A percentile compares a stretch with the other conserved stretches of the same genome.
Conservation (phyloP, 2,888 invertebrate genomes). For the Himalopsyche kuldschensis region DNA sequence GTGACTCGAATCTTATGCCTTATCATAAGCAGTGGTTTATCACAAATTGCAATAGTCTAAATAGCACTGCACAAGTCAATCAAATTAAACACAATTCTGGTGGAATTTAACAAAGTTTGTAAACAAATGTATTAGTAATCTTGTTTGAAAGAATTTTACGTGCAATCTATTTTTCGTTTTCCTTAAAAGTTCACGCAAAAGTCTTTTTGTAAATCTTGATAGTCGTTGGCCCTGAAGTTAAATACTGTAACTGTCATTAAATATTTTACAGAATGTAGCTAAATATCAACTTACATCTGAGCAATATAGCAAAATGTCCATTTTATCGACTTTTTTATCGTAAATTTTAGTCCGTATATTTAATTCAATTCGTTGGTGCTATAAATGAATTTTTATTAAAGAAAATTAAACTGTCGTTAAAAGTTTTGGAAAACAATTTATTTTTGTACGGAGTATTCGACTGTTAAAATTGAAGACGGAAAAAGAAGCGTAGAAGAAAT, state of each 20-base stretch:
- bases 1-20: not conserved
- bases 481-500: conserved; percentile 14
- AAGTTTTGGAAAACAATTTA: conserved; percentile 14
- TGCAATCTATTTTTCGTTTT: not conserved
- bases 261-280: conserved; percentile 26
- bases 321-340: conserved; percentile 15
- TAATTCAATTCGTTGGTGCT: conserved; percentile 37
- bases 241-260: not conserved
- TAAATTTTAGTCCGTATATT: conserved; percentile 24
- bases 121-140: not conserved
- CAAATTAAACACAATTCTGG: not conserved
- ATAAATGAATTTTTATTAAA: conserved; percentile 20
- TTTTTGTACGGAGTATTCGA: conserved; percentile 23
- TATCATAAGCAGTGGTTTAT: not conserved
- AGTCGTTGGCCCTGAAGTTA: not conserved
- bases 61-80: not conserved
- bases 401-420: conserved; percentile 6
- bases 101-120: not conserved
- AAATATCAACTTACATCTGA: conserved; percentile 10
- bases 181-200: too few relatives aligned
- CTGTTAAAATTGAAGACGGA: conserved; percentile 3
- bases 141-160: not conserved
- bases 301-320: conserved; percentile 31
- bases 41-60: not conserved
- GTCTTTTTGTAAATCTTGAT: not conserved